phyloP scores from a whole-genome alignment of 2,797 vertebrate species.

The Huso huso region DNA sequence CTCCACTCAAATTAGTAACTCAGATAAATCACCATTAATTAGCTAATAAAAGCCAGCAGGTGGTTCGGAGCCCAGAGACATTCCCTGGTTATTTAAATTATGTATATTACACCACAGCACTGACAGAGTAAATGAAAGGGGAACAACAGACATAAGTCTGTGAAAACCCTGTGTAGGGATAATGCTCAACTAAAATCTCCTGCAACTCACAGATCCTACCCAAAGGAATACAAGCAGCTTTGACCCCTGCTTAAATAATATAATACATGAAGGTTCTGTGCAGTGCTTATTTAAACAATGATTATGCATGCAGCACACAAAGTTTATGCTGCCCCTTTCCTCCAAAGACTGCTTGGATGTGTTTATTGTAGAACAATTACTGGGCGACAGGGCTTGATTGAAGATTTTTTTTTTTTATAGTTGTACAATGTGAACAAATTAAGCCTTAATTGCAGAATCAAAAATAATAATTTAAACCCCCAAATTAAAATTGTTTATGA shows the following conservation, averaged over 20 bases:
- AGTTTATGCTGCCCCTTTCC: conserved; percentile 28
- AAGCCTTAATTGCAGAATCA: conserved; percentile 6
- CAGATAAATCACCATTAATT: conserved; percentile 98
- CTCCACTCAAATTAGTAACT: conserved; percentile 85
- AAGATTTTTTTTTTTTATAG: conserved; percentile 24
- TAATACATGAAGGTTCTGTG: conserved; percentile 40
- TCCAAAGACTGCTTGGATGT: conserved; percentile 37
- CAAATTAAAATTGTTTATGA: too few species aligned
- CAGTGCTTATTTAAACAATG: conserved; percentile 49
- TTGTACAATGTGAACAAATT: conserved; percentile 19
- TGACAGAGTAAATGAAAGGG: conserved; percentile 71
- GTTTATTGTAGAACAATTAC: conserved; percentile 40
- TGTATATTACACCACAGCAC: conserved; percentile 74
- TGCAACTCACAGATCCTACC: conserved; percentile 56
- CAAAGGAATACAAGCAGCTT: conserved; percentile 69
- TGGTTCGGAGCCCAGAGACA: conserved; percentile 86
- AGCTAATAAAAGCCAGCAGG: conserved; percentile 97
- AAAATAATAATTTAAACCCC: not conserved
- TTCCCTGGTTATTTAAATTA: conserved; percentile 90
- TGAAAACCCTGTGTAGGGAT: conserved; percentile 47
- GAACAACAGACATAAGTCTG: conserved; percentile 61
- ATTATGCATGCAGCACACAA: conserved; percentile 51
- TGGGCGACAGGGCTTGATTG: conserved; percentile 27
- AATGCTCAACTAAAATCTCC: conserved; percentile 56
- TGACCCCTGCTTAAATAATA: conserved; percentile 60